phyloP scores from a whole-genome alignment of 2,888 invertebrate genomes.

The Oscheius onirici region DNA sequence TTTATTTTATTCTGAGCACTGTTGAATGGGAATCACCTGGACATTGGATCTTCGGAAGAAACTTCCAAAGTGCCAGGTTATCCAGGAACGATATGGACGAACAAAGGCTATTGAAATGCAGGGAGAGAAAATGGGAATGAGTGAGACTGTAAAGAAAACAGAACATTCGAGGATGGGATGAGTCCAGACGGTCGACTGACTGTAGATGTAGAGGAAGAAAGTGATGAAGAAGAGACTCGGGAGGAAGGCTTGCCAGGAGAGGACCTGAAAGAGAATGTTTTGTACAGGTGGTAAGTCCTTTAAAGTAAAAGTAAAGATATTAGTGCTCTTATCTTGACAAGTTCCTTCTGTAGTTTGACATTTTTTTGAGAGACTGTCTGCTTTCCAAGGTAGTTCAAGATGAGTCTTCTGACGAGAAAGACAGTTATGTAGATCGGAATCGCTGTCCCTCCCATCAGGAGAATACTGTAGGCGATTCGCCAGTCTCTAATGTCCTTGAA shows the following conservation, averaged over 20 bases:
- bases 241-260: constrained; percentile 17
- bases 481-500: constrained; percentile 19
- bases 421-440: constrained; percentile 9
- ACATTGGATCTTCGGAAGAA: not conserved
- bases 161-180: constrained; percentile 16
- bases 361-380: constrained; percentile 16
- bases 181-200: constrained; percentile 3
- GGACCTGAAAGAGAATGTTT: constrained; percentile 11
- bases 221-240: constrained; percentile 10
- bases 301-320: not conserved
- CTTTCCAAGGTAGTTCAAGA: constrained; percentile 4
- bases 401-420: constrained; percentile 10
- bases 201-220: not conserved
- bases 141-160: constrained; percentile 4
- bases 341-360: constrained; percentile 6
- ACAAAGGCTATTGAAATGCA: constrained; percentile 13
- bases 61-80: constrained; percentile 20
- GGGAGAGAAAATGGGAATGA: constrained; percentile 20
- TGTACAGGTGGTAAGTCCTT: too few species aligned
- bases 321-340: constrained; percentile 12
- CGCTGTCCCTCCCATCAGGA: not conserved
- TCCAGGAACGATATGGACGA: constrained; percentile 8
- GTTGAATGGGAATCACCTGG: not conserved
- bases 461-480: constrained; percentile 1
- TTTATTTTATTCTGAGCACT: constrained; percentile 6